Base-by-base conservation (phyloP, 2,113 vertebrate genomes). In the Anarrhichthys ocellatus region DNA sequence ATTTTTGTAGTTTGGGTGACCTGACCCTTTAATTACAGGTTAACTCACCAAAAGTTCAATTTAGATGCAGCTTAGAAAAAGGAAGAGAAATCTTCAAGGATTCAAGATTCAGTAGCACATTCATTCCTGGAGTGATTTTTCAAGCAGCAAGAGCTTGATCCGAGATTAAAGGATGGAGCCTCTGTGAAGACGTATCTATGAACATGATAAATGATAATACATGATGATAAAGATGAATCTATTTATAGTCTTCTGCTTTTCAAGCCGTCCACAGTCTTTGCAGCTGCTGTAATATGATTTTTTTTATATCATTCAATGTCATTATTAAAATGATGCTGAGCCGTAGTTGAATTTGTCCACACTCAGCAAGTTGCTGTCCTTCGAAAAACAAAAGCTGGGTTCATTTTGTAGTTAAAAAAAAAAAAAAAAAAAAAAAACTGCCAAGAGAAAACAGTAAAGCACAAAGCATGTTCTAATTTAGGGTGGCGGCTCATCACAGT, bases 401-500 rank as follows among this genome's bases (percentile, higher is more conserved):
- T 66, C 22, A 50, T 58, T 77, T 68, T 71, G 27, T 11, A 3
- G 46, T 24, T 50, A 48, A 42, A 32, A 1, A 50, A 48, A 11
- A 34, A 3, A 56, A 48, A 42, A 32, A 1, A 56, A 48, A 42
- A 32, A 1, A 50, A 48, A 11, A 34, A 3, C 1, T 0, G 18
- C 15, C 20, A 61, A 42, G 8, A 68, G 10, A 50, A 54, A 54
- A 87, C 69, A 44, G 27, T 27, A 4, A 20, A 64, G 20, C 1
- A 11, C 22, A 77, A 67, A 58, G 40, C 2, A 82, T 81, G 52
- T 88, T 70, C 22, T 84, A 82, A 87, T 80, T 42, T 44, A 76
- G 85, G 88, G 84, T 32, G 84, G 84, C 80, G 80, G 52, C 68
- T 61, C 32, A 24, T 80, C 66, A 48, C 48, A 80, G 44, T 71